Base-by-base conservation (phyloP, 2,888 invertebrate genomes). In the Gymnocheta viridis region DNA sequence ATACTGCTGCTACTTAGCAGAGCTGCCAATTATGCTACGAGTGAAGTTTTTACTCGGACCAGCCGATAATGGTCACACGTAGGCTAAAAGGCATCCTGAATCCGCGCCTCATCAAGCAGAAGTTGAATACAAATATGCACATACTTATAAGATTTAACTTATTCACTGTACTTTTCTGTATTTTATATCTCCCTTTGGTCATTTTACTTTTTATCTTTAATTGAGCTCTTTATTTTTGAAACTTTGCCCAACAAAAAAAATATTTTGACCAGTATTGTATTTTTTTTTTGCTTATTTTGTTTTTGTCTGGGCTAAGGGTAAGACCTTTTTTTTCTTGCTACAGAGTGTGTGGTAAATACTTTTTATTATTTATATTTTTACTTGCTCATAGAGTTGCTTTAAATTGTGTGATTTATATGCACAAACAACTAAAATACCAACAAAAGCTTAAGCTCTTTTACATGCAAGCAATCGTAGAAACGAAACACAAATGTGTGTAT, bases 371-470 rank as follows among this genome's bases (percentile, higher is more conserved):
- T 44, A 22, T 4, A n/a, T 69, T 49, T 47, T 64, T 69, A 27
- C 41, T 47, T 17, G 9, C 62, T 54, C 62, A n/a, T 41, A 24
- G 22, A 60, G 49, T 27, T 67, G 62, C 38, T 82, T 82, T 67
- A 73, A 78, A 79, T 76, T 79, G 67, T 80, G 41, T 81, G 84
- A 84, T 84, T 84, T 84, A 84, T 81, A 77, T 84, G 64, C 81
- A 82, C 70, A 76, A 79, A 70, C 22, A 32, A 22, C 10, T 14
- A 62, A 73, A 77, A 67, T 10, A 38, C 10, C 7, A 62, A 19
- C 4, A 69, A 62, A 51, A 70, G 54, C 2, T 44, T 22, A 22
- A 69, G 12, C 17, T 41, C 17, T 44, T 32, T 7, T 49, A 60
- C n/a, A 47, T 5, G 5, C 58, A 67, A 32, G 1, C 38, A 62